These are phyloP conservation scores for Verasper variegatus DNA, from an alignment of 2,113 vertebrate species.

Conservation along the genomic window DNA sequence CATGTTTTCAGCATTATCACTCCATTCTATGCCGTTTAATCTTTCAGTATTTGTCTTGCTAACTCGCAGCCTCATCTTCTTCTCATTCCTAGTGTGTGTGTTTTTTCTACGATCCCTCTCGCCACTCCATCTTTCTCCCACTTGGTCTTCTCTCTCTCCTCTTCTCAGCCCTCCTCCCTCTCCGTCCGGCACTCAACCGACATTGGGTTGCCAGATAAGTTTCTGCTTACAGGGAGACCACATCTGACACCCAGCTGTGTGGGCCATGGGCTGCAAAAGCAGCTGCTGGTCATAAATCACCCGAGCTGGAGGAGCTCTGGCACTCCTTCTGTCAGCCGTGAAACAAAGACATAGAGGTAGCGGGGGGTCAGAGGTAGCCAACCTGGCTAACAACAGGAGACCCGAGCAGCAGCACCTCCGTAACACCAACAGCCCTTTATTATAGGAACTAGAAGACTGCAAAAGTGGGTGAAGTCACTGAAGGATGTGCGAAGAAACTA, in stretches of 20 bases:
- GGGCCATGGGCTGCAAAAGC: slow-evolving; percentile 76
- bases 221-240: slow-evolving; percentile 77
- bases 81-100: neutral
- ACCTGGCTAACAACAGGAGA: slow-evolving; percentile 72
- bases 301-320: slow-evolving; percentile 77
- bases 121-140: slow-evolving; percentile 11
- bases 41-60: slow-evolving; percentile 16
- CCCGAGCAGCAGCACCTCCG: slow-evolving; percentile 36
- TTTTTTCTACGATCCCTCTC: slow-evolving; percentile 23
- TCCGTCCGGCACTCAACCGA: slow-evolving; percentile 58
- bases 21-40: slow-evolving; percentile 8
- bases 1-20: slow-evolving; percentile 13
- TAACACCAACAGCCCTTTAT: neutral
- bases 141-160: neutral
- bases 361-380: slow-evolving; percentile 71
- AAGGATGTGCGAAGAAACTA: slow-evolving; percentile 15
- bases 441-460: neutral
- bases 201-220: slow-evolving; percentile 78
- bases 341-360: slow-evolving; percentile 81
- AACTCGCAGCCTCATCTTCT: slow-evolving; percentile 26
- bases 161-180: slow-evolving; percentile 25
- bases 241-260: slow-evolving; percentile 84
- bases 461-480: slow-evolving; percentile 20
- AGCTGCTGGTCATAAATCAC: slow-evolving; percentile 84
- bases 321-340: slow-evolving; percentile 82